Conservation (phyloP, 2,888 invertebrate genomes). For the Protodeltote pygarga region DNA sequence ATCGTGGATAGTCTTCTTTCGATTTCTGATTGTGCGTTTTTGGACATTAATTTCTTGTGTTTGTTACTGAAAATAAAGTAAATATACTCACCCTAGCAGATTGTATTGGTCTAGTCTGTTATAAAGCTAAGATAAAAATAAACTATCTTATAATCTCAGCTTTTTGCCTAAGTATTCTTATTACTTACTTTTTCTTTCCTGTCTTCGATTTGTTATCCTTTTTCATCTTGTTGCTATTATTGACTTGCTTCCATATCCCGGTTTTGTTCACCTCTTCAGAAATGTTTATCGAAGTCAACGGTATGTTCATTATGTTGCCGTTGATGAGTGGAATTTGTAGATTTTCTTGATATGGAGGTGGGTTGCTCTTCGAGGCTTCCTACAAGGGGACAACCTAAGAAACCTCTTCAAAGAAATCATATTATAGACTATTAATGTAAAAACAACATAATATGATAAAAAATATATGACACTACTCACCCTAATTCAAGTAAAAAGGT, state of each 20-base stretch:
- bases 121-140: too few relatives aligned
- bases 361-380: slow-evolving; percentile 81
- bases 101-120: too few relatives aligned
- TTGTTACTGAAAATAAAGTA: slow-evolving; percentile 82
- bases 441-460: slow-evolving; percentile 20
- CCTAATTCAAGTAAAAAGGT: slow-evolving; percentile 43
- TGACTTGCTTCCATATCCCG: slow-evolving; percentile 97
- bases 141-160: too few relatives aligned
- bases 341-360: slow-evolving; percentile 87
- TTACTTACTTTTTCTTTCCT: slow-evolving; percentile 80
- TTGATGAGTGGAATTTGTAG: slow-evolving; percentile 95
- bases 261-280: slow-evolving; percentile 97
- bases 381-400: slow-evolving; percentile 70
- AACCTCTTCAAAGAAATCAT: slow-evolving; percentile 40
- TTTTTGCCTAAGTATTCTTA: not conserved
- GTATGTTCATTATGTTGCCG: slow-evolving; percentile 96
- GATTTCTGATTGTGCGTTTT: slow-evolving; percentile 88
- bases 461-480: slow-evolving; percentile 50
- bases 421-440: slow-evolving; percentile 20
- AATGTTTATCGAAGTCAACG: slow-evolving; percentile 94
- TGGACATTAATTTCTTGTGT: slow-evolving; percentile 90
- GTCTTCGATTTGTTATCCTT: slow-evolving; percentile 73
- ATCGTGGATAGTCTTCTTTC: slow-evolving; percentile 93
- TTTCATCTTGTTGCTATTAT: slow-evolving; percentile 88
- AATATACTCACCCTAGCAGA: too few relatives aligned